Percentiles rank a stretch among this genome's conserved stretches.
Conservation (phyloP, 1,140 invertebrate genomes). For the Acromyrmex heyeri region DNA sequence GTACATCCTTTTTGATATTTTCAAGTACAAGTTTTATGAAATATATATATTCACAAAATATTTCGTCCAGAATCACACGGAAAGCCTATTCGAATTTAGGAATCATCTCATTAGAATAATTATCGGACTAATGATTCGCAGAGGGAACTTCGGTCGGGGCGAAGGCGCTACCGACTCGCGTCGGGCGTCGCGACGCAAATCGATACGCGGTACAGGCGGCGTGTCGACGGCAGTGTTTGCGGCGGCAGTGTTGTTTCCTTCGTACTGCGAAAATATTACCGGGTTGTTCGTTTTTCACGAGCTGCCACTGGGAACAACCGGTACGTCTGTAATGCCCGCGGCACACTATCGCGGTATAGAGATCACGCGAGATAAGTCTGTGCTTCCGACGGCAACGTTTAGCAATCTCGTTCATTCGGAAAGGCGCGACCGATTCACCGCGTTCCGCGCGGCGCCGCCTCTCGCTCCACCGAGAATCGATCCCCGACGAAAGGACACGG, state of each 20-base stretch:
- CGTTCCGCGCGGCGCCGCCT: slow-evolving; percentile 12
- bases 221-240: slow-evolving; percentile 27
- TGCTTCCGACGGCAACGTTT: not conserved
- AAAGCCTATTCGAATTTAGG: not conserved
- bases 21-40: not conserved
- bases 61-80: not conserved
- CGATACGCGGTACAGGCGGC: slow-evolving; percentile 71
- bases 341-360: not conserved
- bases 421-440: slow-evolving; percentile 23
- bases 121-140: slow-evolving; percentile 32
- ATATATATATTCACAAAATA: not conserved
- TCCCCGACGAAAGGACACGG: slow-evolving; percentile 25
- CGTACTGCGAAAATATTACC: slow-evolving; percentile 67
- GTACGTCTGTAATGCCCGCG: not conserved
- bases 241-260: slow-evolving; percentile 69
- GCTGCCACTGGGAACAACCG: not conserved
- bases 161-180: slow-evolving; percentile 70
- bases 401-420: slow-evolving; percentile 15
- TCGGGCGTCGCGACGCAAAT: slow-evolving; percentile 68
- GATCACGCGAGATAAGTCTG: not conserved
- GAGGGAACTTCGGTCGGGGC: slow-evolving; percentile 22
- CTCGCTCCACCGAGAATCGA: slow-evolving; percentile 25
- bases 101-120: slow-evolving; percentile 1
- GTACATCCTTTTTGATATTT: not conserved
- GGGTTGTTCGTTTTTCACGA: slow-evolving; percentile 11